Base-by-base conservation (phyloP, 2,113 vertebrate species). In the Acanthisitta chloris region DNA sequence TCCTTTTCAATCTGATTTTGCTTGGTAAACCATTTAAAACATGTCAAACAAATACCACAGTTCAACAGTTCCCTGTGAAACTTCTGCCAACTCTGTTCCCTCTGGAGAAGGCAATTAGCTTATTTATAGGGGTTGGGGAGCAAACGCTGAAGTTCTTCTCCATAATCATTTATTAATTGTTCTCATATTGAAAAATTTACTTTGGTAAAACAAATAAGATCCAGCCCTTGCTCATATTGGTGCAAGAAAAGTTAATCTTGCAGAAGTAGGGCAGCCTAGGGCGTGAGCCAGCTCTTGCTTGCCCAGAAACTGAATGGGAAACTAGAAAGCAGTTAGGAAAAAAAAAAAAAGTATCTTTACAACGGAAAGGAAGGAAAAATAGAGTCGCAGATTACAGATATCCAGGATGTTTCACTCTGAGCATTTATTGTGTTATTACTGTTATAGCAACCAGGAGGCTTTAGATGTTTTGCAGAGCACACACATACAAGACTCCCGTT, bases 111-210 rank as follows among this genome's bases (percentile, higher is more conserved):
- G 81, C 55, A 88, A 96, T 96, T 94, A 94, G 69, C 86, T 85
- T 87, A 85, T 80, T 95, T 72, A 66, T 17, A 91, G 54, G n/a
- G 49, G 43, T 28, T 69, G 70, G 33, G 73, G 81, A 87, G 67
- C 34, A 79, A 94, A 89, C 17, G 34, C 54, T 29, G 58, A 42
- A 79, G 54, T 92, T 92, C 70, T 94, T 84, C 43, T 51, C 70
- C 38, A 28, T 89, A 94, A 91, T 94, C 3, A 84, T 77, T 82
- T 87, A 90, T 94, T 96, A 96, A 94, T 94, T 79, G 89, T 26
- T 92, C 73, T 80, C 96, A 94, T 61, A 89, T 51, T 94, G 94
- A 92, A 94, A 92, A 89, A 42, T 17, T 36, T 7, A 59, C 80
- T 90, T 93, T 14, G 69, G 65, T 59, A 67, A 90, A 83, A 86